Evolutionary conservation across 2,113 vertebrate species (phyloP).

Genomic region (Prunella fulvescens): DNA sequence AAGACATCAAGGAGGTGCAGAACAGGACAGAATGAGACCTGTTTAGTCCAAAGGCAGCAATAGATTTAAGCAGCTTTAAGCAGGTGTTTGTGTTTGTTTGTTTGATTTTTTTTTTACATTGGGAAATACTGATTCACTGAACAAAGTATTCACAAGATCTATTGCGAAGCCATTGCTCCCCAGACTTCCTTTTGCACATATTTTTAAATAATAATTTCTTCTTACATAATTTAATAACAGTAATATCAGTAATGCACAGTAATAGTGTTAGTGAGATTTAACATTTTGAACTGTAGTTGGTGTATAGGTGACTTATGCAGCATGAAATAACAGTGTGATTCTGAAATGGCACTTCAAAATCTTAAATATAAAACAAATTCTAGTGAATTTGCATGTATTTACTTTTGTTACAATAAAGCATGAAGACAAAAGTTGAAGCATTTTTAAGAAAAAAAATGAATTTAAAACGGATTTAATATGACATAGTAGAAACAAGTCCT

Average conservation of each 20-base stretch:
- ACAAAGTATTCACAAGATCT: neutral
- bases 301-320: neutral
- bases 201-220: neutral
- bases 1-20: neutral
- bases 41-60: neutral
- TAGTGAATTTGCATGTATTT: neutral
- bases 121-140: neutral
- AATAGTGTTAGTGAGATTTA: neutral
- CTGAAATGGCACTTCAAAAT: neutral
- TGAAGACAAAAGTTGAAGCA: neutral
- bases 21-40: neutral
- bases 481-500: neutral
- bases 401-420: neutral
- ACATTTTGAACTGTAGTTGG: neutral
- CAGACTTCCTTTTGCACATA: neutral
- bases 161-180: neutral
- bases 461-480: neutral
- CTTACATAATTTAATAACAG: neutral
- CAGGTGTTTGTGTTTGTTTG: neutral
- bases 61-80: neutral
- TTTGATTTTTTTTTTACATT: neutral
- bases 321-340: neutral
- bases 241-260: neutral
- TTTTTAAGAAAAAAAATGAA: neutral
- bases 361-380: neutral